Percentiles rank a stretch among this genome's conserved stretches.
Conservation (phyloP, 37 sponge, comb jelly and placozoan species). For the Beroe ovata region DNA sequence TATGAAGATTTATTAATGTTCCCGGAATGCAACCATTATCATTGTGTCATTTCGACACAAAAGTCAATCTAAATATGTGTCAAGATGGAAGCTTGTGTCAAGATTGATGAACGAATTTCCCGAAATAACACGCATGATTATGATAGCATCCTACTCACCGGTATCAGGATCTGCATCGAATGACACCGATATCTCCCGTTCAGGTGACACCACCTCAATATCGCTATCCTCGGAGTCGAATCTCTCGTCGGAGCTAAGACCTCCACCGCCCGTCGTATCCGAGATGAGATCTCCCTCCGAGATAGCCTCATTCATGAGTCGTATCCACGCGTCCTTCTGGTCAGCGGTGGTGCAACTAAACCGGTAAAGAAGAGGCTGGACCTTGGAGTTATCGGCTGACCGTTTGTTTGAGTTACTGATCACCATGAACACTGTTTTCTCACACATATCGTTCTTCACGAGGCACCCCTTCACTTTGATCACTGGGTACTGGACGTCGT, state of each 20-base stretch:
- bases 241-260: constrained; percentile 49
- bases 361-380: not conserved
- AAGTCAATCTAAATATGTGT: no score
- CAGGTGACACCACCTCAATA: not conserved
- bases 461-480: constrained; percentile 46
- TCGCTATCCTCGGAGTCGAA: constrained; percentile 62
- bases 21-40: no score
- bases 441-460: not conserved
- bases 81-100: no score
- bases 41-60: no score
- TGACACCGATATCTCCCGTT: constrained; percentile 10
- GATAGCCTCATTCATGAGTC: constrained; percentile 13
- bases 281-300: not conserved
- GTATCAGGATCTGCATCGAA: constrained; percentile 10
- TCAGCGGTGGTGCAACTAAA: not conserved
- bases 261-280: not conserved
- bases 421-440: constrained; percentile 22
- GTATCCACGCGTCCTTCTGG: constrained; percentile 48
- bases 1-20: no score
- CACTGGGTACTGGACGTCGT: constrained; percentile 41
- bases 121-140: no score
- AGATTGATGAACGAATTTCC: no score
- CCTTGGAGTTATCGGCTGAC: not conserved
- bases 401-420: constrained; percentile 14
- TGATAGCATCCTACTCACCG: no score